Percentiles rank a stretch among this genome's conserved stretches.
Evolutionary conservation across 2,797 vertebrate genomes (phyloP).

Genomic region (Discoglossus pictus): DNA sequence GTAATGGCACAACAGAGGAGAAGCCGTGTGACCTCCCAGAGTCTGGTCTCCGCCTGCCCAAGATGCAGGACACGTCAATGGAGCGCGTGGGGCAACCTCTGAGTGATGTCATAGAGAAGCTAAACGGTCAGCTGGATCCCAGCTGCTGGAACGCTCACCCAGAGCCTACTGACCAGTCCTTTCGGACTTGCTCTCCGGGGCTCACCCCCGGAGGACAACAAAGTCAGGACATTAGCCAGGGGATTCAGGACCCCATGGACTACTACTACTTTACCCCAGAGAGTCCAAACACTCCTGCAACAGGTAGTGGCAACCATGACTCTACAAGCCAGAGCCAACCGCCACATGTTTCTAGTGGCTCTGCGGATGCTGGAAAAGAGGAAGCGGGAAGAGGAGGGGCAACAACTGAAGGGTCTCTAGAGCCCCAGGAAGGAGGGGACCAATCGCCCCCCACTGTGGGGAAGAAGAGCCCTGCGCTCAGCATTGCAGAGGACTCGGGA

Average conservation of each 20-base stretch:
- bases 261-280: slow-evolving; percentile 88
- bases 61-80: slow-evolving; percentile 93
- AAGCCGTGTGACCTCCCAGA: fast-evolving
- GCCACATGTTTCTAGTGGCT: slow-evolving; percentile 84
- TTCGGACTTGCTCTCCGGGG: slow-evolving; percentile 82
- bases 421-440: neutral
- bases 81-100: slow-evolving; percentile 84
- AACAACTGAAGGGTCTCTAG: slow-evolving; percentile 61
- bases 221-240: slow-evolving; percentile 65
- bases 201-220: slow-evolving; percentile 75
- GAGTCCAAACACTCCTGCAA: slow-evolving; percentile 86
- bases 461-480: slow-evolving; percentile 67
- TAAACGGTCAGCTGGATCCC: slow-evolving; percentile 77
- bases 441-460: slow-evolving; percentile 43
- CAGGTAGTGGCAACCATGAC: slow-evolving; percentile 93
- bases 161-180: slow-evolving; percentile 78
- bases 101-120: slow-evolving; percentile 83
- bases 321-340: slow-evolving; percentile 87
- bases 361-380: slow-evolving; percentile 76
- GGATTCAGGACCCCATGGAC: slow-evolving; percentile 77
- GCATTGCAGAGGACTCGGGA: slow-evolving; percentile 70
- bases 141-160: slow-evolving; percentile 55
- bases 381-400: slow-evolving; percentile 68
- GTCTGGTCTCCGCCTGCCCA: slow-evolving; percentile 74
- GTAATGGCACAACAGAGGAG: slow-evolving; percentile 12